A percentile compares a stretch with the other conserved stretches of the same genome.
phyloP scores from a whole-genome alignment of 2,113 vertebrate species.

The Oreochromis tanganicae region DNA sequence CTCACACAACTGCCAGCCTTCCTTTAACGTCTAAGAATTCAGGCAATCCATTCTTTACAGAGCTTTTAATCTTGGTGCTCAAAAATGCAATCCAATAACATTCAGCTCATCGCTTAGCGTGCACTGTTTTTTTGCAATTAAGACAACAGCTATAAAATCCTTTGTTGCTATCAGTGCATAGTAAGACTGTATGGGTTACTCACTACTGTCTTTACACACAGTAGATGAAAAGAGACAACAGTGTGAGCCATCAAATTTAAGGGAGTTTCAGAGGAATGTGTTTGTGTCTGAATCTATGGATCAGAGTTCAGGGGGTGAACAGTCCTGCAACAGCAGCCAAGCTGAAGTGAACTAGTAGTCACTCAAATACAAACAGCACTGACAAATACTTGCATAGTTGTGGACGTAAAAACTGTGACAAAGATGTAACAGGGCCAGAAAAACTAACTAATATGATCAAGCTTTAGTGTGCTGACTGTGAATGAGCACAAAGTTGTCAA shows the following conservation, averaged over 20 bases:
- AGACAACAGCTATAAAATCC: neutral
- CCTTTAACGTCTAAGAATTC: conserved; percentile 20
- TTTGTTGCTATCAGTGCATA: neutral
- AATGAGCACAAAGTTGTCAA: neutral
- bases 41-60: neutral
- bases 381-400: neutral
- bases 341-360: neutral
- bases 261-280: neutral
- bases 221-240: neutral
- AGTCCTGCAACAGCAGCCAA: neutral
- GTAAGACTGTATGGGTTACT: neutral
- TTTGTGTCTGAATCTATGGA: neutral
- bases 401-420: neutral
- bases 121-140: neutral
- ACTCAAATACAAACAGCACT: neutral
- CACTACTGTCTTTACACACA: neutral
- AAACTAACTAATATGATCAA: neutral
- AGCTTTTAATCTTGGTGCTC: neutral
- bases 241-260: neutral
- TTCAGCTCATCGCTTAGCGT: neutral
- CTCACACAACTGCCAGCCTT: conserved; percentile 39
- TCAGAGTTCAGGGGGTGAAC: neutral
- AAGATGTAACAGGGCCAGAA: neutral
- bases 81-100: neutral
- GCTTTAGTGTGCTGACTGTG: neutral